A percentile compares a stretch with the other conserved stretches of the same genome.
phyloP scores from a whole-genome alignment of 2,888 invertebrate species.

The Thelaira solivaga region DNA sequence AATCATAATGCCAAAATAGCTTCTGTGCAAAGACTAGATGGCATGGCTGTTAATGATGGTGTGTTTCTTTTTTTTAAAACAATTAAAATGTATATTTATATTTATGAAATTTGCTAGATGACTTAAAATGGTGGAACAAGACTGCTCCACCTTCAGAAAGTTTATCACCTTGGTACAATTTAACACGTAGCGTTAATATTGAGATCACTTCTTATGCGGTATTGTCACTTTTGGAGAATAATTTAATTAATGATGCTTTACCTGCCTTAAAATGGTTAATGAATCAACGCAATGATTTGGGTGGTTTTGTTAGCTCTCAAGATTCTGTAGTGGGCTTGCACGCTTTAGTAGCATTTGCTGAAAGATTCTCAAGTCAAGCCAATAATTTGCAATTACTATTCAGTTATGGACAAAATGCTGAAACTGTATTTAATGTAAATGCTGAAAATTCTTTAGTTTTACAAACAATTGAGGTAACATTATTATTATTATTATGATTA shows the following conservation, averaged over 20 bases:
- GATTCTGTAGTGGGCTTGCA: conserved; percentile 87
- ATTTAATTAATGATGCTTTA: conserved; percentile 75
- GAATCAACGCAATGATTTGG: conserved; percentile 81
- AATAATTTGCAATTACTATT: conserved; percentile 79
- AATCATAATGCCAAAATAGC: conserved; percentile 84
- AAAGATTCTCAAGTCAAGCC: conserved; percentile 79
- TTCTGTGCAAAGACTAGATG: conserved; percentile 81
- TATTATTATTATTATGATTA: not conserved
- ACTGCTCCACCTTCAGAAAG: conserved; percentile 79
- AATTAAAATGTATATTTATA: not conserved
- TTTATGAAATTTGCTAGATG: conserved; percentile 71
- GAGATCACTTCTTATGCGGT: conserved; percentile 94
- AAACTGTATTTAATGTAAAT: conserved; percentile 82
- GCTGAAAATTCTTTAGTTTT: conserved; percentile 88
- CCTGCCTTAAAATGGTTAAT: conserved; percentile 85
- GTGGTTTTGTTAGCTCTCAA: conserved; percentile 87
- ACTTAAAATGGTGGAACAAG: conserved; percentile 90
- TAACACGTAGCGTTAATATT: conserved; percentile 84
- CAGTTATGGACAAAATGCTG: conserved; percentile 78
- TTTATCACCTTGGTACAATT: conserved; percentile 82
- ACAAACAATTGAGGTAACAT: conserved; percentile 86
- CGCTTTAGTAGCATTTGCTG: conserved; percentile 80
- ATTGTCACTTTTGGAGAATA: conserved; percentile 82
- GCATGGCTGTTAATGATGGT: conserved; percentile 78
- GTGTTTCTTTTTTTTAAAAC: not conserved